Evolutionary conservation across 1,140 invertebrate species (phyloP).

Genomic region (Nasonia giraulti): DNA sequence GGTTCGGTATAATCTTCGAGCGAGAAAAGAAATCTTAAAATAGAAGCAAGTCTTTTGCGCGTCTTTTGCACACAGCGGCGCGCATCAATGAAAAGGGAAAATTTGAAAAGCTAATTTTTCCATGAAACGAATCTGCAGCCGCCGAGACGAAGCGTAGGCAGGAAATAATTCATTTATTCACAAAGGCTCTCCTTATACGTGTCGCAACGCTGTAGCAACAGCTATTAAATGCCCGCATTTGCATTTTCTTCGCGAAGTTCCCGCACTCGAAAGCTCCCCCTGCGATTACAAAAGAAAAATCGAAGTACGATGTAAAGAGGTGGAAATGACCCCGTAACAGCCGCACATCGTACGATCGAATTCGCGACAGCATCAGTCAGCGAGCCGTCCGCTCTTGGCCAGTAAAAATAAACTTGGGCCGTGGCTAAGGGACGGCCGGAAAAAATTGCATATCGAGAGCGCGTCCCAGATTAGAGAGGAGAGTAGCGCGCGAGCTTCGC

Average conservation of each 20-base stretch:
- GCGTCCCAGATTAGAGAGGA: constrained; percentile 41
- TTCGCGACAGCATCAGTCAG: background rate
- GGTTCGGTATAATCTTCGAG: too few relatives aligned
- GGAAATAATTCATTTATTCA: constrained; percentile 1
- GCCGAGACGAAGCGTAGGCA: background rate
- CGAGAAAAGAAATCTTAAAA: background rate
- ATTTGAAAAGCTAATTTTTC: background rate
- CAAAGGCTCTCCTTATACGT: background rate
- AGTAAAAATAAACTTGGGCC: constrained; percentile 38
- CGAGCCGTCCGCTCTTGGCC: background rate
- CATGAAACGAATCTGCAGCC: background rate
- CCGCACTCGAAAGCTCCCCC: background rate
- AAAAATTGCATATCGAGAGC: constrained; percentile 45
- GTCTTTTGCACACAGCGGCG: too few relatives aligned
- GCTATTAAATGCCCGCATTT: background rate
- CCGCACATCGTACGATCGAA: too few relatives aligned
- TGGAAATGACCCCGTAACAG: too few relatives aligned
- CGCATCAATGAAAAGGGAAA: background rate
- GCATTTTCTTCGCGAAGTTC: background rate
- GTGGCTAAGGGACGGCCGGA: constrained; percentile 18
- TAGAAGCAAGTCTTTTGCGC: background rate
- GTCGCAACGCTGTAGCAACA: background rate
- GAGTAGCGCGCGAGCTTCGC: constrained; percentile 25
- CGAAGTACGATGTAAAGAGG: too few relatives aligned
- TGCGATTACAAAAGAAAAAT: too few relatives aligned